A percentile compares a stretch with the other conserved stretches of the same genome.
Conservation (phyloP, 37 sponge, comb jelly and placozoan species). For the Dysidea cf. avara region DNA sequence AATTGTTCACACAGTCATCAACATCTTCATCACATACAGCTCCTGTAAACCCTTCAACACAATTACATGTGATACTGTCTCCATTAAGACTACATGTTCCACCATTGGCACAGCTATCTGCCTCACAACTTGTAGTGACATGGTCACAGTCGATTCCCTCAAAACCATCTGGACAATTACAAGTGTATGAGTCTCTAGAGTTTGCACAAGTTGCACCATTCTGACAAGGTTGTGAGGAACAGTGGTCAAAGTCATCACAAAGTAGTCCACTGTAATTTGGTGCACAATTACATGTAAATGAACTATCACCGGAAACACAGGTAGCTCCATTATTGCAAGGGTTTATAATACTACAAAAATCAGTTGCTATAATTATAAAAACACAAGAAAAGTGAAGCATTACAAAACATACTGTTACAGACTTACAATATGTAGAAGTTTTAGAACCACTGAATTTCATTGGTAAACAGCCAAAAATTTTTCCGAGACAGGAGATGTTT, state of each 20-base stretch:
- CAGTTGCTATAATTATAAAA: neutral
- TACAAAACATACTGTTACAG: no score
- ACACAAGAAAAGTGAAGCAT: no score
- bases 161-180: constrained; percentile 58
- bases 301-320: neutral
- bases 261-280: constrained; percentile 52
- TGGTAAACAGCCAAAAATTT: constrained; percentile 13
- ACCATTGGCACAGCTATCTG: constrained; percentile 21
- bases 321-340: constrained; percentile 18
- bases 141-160: constrained; percentile 57
- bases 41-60: constrained; percentile 37
- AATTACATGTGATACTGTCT: constrained; percentile 20
- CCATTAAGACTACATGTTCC: constrained; percentile 35
- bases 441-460: constrained; percentile 17
- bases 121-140: constrained; percentile 43
- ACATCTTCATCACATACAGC: constrained; percentile 23
- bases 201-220: constrained; percentile 54
- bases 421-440: no score
- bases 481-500: constrained; percentile 18
- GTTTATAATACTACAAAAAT: constrained; percentile 14
- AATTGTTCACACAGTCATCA: constrained; percentile 11
- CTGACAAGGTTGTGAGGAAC: constrained; percentile 19
- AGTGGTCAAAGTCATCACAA: constrained; percentile 27
- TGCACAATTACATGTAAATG: constrained; percentile 43
- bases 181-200: constrained; percentile 25